A percentile compares a stretch with the other conserved stretches of the same genome.
These are phyloP conservation scores for Coelinius sp. DNA, from an alignment of 2,888 invertebrate species.

Conservation along the genomic window DNA sequence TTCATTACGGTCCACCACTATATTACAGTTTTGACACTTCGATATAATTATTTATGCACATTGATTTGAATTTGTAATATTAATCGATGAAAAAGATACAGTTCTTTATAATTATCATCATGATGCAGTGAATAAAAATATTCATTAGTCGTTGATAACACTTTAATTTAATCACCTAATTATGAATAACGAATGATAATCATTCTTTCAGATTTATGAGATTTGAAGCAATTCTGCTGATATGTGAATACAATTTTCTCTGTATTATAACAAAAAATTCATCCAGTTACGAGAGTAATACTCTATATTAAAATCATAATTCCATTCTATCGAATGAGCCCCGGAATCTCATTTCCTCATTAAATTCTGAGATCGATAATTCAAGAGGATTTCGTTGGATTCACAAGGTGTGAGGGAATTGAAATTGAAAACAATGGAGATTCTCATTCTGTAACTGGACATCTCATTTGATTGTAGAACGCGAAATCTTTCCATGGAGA, in stretches of 20 bases:
- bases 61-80: neutral
- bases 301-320: neutral
- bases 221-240: neutral
- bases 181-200: neutral
- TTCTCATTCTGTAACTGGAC: conserved; percentile 37
- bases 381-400: neutral
- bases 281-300: neutral
- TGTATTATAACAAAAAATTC: neutral
- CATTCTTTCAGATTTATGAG: neutral
- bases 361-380: neutral
- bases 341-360: conserved; percentile 1
- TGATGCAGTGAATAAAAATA: neutral
- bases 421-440: conserved; percentile 23
- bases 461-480: conserved; percentile 47
- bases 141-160: neutral
- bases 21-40: neutral
- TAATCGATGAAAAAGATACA: conserved; percentile 20
- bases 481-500: conserved; percentile 40
- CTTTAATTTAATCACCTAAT: neutral
- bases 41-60: neutral
- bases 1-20: too few relatives aligned
- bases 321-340: neutral
- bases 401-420: neutral
- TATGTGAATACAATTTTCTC: neutral
- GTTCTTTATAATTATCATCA: neutral